phyloP scores from a whole-genome alignment of 2,113 vertebrate genomes.

The Lophura nycthemera region DNA sequence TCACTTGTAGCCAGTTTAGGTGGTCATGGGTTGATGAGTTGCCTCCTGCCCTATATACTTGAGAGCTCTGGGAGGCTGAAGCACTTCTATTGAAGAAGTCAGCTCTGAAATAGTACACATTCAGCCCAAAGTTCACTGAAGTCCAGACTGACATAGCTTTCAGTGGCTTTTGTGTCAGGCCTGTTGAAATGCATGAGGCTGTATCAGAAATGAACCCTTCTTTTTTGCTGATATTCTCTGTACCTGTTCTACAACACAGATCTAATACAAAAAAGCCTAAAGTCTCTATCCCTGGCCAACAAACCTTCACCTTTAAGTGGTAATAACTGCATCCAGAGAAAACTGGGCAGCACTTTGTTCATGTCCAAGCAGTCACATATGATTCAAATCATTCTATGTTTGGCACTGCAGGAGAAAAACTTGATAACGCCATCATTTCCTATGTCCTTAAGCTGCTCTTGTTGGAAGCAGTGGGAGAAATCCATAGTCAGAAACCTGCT shows the following conservation, averaged over 20 bases:
- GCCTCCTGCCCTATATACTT: conserved; percentile 13
- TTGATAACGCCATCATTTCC: background rate
- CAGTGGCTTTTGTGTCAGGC: fast-evolving
- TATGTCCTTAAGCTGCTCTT: background rate
- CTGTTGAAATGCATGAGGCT: background rate
- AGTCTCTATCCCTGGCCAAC: background rate
- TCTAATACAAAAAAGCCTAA: background rate
- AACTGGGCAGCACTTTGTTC: background rate
- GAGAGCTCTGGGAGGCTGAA: background rate
- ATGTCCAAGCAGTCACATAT: fast-evolving
- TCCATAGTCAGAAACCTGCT: background rate
- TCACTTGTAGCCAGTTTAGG: background rate
- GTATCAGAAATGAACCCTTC: background rate
- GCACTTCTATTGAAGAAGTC: background rate
- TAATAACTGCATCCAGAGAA: background rate
- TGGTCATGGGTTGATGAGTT: background rate
- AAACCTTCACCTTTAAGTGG: background rate
- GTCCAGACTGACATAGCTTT: background rate
- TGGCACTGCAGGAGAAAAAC: background rate
- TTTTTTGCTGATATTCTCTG: background rate
- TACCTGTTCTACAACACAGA: background rate
- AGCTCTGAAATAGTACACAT: background rate
- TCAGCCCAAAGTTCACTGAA: background rate
- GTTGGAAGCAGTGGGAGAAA: background rate
- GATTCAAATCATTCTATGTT: background rate